Evolutionary conservation across 2,113 vertebrate genomes (phyloP).

Genomic region (Vulpes vulpes): DNA sequence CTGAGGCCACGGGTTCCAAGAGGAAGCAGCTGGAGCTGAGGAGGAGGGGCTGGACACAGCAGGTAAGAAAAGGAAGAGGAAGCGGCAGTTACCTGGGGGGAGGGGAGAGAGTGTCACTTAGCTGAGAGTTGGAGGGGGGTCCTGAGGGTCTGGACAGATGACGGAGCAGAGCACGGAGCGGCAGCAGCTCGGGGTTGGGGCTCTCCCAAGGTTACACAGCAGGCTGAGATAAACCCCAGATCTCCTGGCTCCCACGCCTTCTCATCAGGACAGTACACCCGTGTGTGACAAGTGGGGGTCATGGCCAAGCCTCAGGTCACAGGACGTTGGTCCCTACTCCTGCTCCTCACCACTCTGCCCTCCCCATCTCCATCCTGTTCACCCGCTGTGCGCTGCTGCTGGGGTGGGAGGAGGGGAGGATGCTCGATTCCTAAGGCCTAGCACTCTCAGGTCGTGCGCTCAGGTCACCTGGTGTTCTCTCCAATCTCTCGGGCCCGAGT

Average conservation of each 20-base stretch:
- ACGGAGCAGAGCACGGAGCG: not conserved
- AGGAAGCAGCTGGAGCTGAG: not conserved
- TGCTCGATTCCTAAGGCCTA: not conserved
- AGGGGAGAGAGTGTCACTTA: not conserved
- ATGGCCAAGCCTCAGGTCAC: not conserved
- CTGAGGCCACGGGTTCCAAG: not conserved
- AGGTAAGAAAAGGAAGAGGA: slow-evolving; percentile 24
- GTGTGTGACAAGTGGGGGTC: not conserved
- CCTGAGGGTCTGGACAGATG: not conserved
- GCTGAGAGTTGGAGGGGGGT: not conserved
- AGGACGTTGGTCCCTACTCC: not conserved
- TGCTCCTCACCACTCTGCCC: not conserved
- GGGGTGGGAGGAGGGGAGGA: not conserved
- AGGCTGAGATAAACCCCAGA: not conserved
- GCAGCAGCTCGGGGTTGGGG: not conserved
- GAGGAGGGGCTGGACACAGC: not conserved
- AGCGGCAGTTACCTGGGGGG: not conserved
- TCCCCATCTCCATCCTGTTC: not conserved
- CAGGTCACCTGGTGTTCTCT: not conserved
- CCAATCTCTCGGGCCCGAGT: not conserved
- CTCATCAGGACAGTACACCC: not conserved
- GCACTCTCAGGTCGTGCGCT: not conserved
- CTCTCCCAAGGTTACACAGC: not conserved
- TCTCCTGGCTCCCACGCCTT: not conserved
- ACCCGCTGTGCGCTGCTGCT: not conserved